A percentile compares a stretch with the other conserved stretches of the same genome.
These are phyloP conservation scores for Capitella teleta DNA, from an alignment of 1,140 invertebrate genomes.

Conservation along the genomic window DNA sequence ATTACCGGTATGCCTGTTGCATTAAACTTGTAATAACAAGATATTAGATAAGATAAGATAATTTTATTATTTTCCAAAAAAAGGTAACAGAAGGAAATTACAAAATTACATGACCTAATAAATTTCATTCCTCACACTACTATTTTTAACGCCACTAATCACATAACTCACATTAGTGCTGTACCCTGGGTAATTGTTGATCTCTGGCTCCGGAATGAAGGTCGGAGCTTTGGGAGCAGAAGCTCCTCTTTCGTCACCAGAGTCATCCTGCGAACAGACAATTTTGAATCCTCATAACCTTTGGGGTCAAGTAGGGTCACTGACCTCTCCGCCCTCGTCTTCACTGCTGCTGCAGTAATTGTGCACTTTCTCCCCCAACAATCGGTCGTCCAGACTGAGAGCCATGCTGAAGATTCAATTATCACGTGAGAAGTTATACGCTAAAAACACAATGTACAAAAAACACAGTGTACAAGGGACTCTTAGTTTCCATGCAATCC, in stretches of 20 bases:
- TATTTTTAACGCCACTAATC: neutral
- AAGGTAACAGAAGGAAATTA: neutral
- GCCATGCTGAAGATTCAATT: too few species aligned
- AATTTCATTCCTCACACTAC: neutral
- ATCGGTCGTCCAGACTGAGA: slow-evolving; percentile 70
- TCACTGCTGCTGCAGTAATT: slow-evolving; percentile 94
- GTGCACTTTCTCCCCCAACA: slow-evolving; percentile 82
- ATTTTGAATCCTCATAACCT: neutral
- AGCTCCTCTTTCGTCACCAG: neutral
- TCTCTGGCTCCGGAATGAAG: slow-evolving; percentile 25
- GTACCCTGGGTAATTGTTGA: slow-evolving; percentile 23
- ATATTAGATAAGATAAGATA: too few species aligned
- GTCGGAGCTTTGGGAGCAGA: neutral
- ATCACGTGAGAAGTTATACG: too few species aligned
- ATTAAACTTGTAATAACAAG: too few species aligned
- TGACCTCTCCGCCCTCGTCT: slow-evolving; percentile 61
- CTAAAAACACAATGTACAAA: too few species aligned
- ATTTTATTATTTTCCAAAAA: too few species aligned
- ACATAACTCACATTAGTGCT: slow-evolving; percentile 28
- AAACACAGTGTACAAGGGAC: too few species aligned
- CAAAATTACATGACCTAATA: neutral
- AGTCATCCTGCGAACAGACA: neutral
- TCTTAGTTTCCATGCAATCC: too few species aligned
- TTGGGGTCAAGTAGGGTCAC: slow-evolving; percentile 45
- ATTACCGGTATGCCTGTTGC: neutral